phyloP scores from a whole-genome alignment of 1,140 invertebrate species.

The Aphidius ervi region DNA sequence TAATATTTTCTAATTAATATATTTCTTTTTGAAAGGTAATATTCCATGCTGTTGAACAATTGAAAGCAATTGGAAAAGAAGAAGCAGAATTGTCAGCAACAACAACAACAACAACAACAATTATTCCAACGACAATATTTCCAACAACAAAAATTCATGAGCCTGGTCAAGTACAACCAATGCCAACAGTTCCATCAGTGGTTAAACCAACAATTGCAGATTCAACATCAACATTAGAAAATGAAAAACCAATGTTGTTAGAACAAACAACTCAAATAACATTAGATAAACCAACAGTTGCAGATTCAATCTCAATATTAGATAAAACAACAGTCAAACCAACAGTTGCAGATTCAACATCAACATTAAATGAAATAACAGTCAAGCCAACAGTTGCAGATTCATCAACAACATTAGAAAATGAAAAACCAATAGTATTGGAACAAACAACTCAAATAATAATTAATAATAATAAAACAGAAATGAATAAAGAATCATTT shows the following conservation, averaged over 20 bases:
- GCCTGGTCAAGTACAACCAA: slow-evolving; percentile 34
- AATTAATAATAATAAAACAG: neutral
- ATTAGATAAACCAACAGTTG: no score
- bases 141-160: slow-evolving; percentile 33
- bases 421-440: no score
- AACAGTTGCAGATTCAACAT: no score
- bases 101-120: slow-evolving; percentile 19
- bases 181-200: slow-evolving; percentile 10
- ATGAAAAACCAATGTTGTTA: no score
- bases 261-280: no score
- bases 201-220: neutral
- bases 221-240: no score
- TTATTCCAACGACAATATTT: slow-evolving; percentile 22
- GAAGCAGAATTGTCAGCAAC: slow-evolving; percentile 23
- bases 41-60: slow-evolving; percentile 43
- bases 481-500: neutral
- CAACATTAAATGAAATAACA: no score
- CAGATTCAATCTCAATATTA: no score
- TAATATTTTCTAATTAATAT: neutral
- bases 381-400: no score
- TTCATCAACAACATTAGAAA: no score
- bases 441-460: neutral
- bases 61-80: slow-evolving; percentile 33
- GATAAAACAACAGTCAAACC: no score
- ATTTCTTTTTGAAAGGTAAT: slow-evolving; percentile 37